Base-by-base conservation (phyloP, 2,113 vertebrate genomes). In the Tympanuchus pallidicinctus region DNA sequence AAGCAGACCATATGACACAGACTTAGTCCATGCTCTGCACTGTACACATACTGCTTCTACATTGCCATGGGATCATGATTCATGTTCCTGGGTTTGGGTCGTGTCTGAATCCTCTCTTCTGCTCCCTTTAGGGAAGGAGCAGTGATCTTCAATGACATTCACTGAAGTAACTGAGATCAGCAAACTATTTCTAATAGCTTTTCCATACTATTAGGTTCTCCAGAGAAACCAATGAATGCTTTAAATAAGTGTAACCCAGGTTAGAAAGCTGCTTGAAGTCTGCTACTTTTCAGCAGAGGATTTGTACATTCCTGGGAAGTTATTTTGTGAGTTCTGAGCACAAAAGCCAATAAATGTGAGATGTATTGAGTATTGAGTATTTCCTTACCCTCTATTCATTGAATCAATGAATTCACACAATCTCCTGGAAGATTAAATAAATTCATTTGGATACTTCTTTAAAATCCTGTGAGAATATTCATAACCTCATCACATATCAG, bases 1-100 rank as follows among this genome's bases (percentile, higher is more conserved):
- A 36, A 63, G 45, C 22, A 70, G 52, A 28, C 22, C 11, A 32
- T 3, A 13, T 8, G 24, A 30, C 42, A 54, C 13, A 11, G 48
- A 48, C 20, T 11, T 21, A 22, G 45, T 13, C 12, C 27, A n/a
- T 43, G n/a, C n/a, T 38, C 43, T 21, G 30, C 1, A 0, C 48
- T 32, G 13, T 13, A 28, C 32, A 34, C 11, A 8, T 4, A 0
- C 13, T 34, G 15, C 27, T 43, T 48, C 65, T 38, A 17, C 42
- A 32, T 6, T 25, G 67, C 69, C 61, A 8, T 0, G 0, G 42
- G 13, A 7, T 1, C 2, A 3, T 2, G 7, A 24, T 14, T 52
- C 11, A 17, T 4, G 21, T 24, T 45, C 36, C 17, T 14, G 17
- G 14, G 14, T 1, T 24, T 3, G 19, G 25, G 17, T 1, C 4